Percentiles rank a stretch among this genome's conserved stretches.
Conservation (phyloP, 2,888 invertebrate species). For the Callosobruchus maculatus region DNA sequence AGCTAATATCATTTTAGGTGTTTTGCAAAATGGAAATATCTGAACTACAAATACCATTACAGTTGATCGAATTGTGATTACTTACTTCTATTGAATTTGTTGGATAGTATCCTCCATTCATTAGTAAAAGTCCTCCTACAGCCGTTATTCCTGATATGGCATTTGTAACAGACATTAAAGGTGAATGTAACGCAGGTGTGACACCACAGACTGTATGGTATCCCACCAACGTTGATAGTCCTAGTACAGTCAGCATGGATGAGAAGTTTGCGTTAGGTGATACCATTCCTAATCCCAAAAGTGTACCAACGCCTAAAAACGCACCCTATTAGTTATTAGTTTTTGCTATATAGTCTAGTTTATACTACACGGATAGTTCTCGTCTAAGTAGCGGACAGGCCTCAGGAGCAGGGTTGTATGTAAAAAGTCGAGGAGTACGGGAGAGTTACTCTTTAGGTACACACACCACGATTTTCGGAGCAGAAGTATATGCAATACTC, state of each 20-base stretch:
- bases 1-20: background rate
- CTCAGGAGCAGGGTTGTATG: too few relatives aligned
- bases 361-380: too few relatives aligned
- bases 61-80: too few relatives aligned
- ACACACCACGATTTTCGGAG: too few relatives aligned
- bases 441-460: too few relatives aligned
- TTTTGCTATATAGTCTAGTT: too few relatives aligned
- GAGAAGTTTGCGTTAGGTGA: conserved; percentile 85
- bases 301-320: conserved; percentile 61
- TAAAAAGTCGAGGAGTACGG: too few relatives aligned
- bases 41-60: conserved; percentile 1
- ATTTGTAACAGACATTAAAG: conserved; percentile 90
- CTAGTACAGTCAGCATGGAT: conserved; percentile 82
- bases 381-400: too few relatives aligned
- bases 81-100: conserved; percentile 69
- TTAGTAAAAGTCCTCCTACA: conserved; percentile 82
- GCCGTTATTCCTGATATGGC: conserved; percentile 90
- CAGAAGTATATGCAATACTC: too few relatives aligned
- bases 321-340: conserved; percentile 2
- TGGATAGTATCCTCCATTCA: conserved; percentile 78
- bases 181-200: conserved; percentile 85
- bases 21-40: background rate
- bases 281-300: conserved; percentile 66
- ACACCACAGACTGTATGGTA: conserved; percentile 93
- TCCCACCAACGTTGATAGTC: conserved; percentile 74